Evolutionary conservation across 2,888 invertebrate genomes (phyloP), one percentile per base, ranked within the genome.

Genomic region (Embidobia sp.): DNA sequence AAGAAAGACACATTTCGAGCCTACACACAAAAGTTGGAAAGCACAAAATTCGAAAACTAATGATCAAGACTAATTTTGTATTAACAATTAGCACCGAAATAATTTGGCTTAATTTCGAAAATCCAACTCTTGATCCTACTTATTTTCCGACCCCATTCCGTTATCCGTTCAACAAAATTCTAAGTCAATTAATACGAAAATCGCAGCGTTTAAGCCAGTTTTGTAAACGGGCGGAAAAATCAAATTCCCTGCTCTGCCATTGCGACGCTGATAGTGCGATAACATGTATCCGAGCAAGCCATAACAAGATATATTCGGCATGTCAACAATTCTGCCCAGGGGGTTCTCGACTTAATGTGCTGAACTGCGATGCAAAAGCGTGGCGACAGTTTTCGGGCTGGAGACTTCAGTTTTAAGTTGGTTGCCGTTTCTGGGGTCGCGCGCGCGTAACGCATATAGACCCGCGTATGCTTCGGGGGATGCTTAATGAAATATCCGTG

Each of bases 401-500:
- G 35, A 66, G 59, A 51, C 31, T 67, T 67, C 48, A 74, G 74
- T 67, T 74, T 74, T 74, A 61, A 74, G 74, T 74, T 26, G 37
- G 44, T 19, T 29, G 57, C 11, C 33, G 22, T 18, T 61, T 61
- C 57, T 53, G 61, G 66, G 72, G 72, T 72, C 37, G 40, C 19
- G 35, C 18, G 40, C 66, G n/a, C n/a, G n/a, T n/a, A n/a, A n/a
- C n/a, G n/a, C n/a, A n/a, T n/a, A n/a, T n/a, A n/a, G n/a, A 18
- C n/a, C 3, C 61, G 22, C 64, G 57, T 67, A 31, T 70, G 77
- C 78, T 84, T 53, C 78, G 55, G 81, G 84, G 84, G 84, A 82
- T 73, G 82, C 85, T 86, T 89, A 89, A 89, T 89, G 89, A 89
- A 89, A 89, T 89, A 88, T 88, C 88, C 86, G 86, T 87, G 86